Percentiles rank a stretch among this genome's conserved stretches.
These are phyloP conservation scores for Tenebrosternarchus preto DNA, from an alignment of 2,113 vertebrate genomes.

Conservation along the genomic window DNA sequence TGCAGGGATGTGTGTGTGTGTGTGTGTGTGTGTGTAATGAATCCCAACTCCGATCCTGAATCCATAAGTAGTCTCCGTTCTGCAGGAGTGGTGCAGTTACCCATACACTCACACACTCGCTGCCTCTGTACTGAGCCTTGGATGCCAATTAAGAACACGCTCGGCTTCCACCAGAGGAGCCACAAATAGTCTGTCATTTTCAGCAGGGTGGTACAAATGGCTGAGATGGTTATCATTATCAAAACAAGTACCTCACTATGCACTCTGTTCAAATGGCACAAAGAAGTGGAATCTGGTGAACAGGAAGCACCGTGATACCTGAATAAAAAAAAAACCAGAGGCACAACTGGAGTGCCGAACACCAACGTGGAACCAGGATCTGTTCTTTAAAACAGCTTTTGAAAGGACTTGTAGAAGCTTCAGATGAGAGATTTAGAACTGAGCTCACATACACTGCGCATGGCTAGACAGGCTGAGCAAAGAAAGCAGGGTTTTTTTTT, in stretches of 20 bases:
- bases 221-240: slow-evolving; percentile 49
- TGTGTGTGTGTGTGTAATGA: slow-evolving; percentile 63
- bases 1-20: slow-evolving; percentile 43
- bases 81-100: slow-evolving; percentile 55
- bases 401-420: not conserved
- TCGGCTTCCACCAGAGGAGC: slow-evolving; percentile 42
- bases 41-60: slow-evolving; percentile 65
- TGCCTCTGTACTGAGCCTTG: slow-evolving; percentile 14
- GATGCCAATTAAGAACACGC: slow-evolving; percentile 47
- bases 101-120: slow-evolving; percentile 25
- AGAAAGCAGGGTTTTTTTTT: slow-evolving; percentile 2
- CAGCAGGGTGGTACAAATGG: slow-evolving; percentile 42
- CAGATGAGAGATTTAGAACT: not conserved
- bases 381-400: not conserved
- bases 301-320: slow-evolving; percentile 7
- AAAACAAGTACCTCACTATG: slow-evolving; percentile 47
- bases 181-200: slow-evolving; percentile 52
- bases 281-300: slow-evolving; percentile 25
- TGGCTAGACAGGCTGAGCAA: not conserved
- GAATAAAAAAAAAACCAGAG: slow-evolving; percentile 7
- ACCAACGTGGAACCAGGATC: not conserved
- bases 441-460: not conserved
- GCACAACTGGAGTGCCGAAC: not conserved
- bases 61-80: slow-evolving; percentile 67
- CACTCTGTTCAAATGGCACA: slow-evolving; percentile 22